Base-by-base conservation (phyloP, 2,888 invertebrate species). In the Lithosia quadra region DNA sequence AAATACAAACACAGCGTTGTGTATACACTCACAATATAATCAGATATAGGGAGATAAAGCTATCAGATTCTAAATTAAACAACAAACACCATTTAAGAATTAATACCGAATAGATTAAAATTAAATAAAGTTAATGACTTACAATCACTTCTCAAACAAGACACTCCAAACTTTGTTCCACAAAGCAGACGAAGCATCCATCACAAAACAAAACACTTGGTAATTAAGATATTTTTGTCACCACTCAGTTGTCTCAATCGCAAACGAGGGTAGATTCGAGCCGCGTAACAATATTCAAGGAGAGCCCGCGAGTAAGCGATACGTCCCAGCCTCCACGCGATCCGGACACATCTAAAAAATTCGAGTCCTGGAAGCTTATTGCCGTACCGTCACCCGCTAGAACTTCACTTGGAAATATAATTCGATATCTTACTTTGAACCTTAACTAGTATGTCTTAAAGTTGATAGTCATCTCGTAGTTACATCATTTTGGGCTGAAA, bases 271-370 rank as follows among this genome's bases (percentile, higher is more conserved):
- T 77, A 69, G 59, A 58, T 69, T 81, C 75, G 74, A 81, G 78
- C 71, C 88, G 83, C 90, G 90, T 86, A 89, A 89, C 85, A 82
- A 87, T 83, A 81, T 86, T 77, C 73, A 73, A 75, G 77, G 74
- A 77, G 73, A 76, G 72, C 71, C 72, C 75, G 79, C 73, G 77
- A 73, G 71, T 72, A 69, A 80, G 78, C 81, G 84, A 85, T 82
- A 90, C 94, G 94, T 91, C 91, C 85, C 91, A 85, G 86, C 89
- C 76, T 88, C 88, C 82, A 78, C 86, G 79, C 91, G 90, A 83
- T 83, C 87, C 84, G 86, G 87, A 88, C 86, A 90, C 92, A 92
- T 94, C 94, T 94, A 92, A 94, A 94, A 93, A 93, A 92, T 90
- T 86, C 83, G 88, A 90, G 86, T 94, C 92, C 94, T 92, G 91